Base-by-base conservation (phyloP, 2,797 vertebrate genomes). In the Chromis chromis region DNA sequence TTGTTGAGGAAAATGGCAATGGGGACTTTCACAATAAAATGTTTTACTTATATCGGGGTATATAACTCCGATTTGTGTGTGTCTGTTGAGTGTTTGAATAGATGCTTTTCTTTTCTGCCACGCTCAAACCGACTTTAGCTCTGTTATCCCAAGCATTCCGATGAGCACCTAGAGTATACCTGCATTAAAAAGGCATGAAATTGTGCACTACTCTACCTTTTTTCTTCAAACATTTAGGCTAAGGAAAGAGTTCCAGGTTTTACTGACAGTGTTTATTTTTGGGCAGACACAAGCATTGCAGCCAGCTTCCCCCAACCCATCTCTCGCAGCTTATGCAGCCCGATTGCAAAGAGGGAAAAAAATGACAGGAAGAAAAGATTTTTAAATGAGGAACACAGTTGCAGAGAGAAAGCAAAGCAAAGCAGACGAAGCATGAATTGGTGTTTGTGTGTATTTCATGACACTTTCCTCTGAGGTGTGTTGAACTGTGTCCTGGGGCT, bases 101-200 rank as follows among this genome's bases (percentile, higher is more conserved):
- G 36, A 33, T 1, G 1, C 8, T 21, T 39, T 54, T 63, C 52
- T 56, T 36, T 70, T 50, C 63, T 17, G n/a, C 25, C 8, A 31
- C 66, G 70, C 62, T 56, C 21, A 48, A 80, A 55, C 53, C 46
- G 65, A 2, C 73, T 76, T 67, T 2, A 69, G 64, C 55, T 46
- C 52, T 7, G 36, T 80, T 75, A 57, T 78, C 53, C 40, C 7
- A 36, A 62, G 61, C 64, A 66, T 19, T 48, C 40, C 16, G 24
- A 70, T 31, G 52, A 77, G 68, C 74, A 67, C 67, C 74, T 69
- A 53, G 57, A 81, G 82, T 19, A 78, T 60, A 25, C 33, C 2
- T 1, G 27, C 74, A 79, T 84, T 82, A 82, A 86, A 89, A 81
- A 79, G 48, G 55, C 77, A 76, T 84, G 72, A 76, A 49, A 83